Evolutionary conservation across 1,140 invertebrate species (phyloP), one percentile per base, ranked within the genome.

Genomic region (Heliconius melpomene): DNA sequence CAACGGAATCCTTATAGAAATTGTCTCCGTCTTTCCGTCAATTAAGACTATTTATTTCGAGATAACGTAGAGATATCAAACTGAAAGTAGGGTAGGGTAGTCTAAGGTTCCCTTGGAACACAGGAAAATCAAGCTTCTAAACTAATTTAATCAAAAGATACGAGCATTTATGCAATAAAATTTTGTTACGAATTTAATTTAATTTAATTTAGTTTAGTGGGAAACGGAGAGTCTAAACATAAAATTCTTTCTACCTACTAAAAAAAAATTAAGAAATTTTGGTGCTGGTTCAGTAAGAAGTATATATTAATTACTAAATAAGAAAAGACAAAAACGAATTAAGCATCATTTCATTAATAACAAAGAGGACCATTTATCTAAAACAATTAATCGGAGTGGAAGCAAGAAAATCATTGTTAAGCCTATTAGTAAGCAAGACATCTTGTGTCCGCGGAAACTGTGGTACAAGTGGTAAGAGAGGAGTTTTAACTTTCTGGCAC

Each of bases 361-460:
- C 74, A 77, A 82, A 76, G 72, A 54, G 74, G 78, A 81, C 82
- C 82, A 82, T 84, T 82, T 86, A 84, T 85, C 84, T 79, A 79
- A 87, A 86, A 84, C 85, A 89, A 87, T 89, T 88, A 88, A 87
- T 84, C 79, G 78, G 77, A 89, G 88, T 88, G 86, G 84, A 86
- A 85, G 78, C 72, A 84, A 79, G 82, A 83, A 83, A 85, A 88
- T 87, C 80, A 84, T 88, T 88, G 84, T 86, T 86, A 82, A 86
- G 86, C 86, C 87, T 89, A 88, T 89, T 89, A 87, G 86, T 82
- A 84, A 81, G 82, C 83, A 84, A 82, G 86, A 83, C 85, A 83
- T 86, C 84, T 86, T 79, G 75, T 75, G 75, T 60, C 83, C 50
- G 57, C 70, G 36, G 29, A 32, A 57, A 26, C 13, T 77, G 52